Evolutionary conservation across 35 echinoderm and acorn worm genomes (phyloP), one percentile per base, ranked within the genome.

Genomic region (Ophioderma brevispina): DNA sequence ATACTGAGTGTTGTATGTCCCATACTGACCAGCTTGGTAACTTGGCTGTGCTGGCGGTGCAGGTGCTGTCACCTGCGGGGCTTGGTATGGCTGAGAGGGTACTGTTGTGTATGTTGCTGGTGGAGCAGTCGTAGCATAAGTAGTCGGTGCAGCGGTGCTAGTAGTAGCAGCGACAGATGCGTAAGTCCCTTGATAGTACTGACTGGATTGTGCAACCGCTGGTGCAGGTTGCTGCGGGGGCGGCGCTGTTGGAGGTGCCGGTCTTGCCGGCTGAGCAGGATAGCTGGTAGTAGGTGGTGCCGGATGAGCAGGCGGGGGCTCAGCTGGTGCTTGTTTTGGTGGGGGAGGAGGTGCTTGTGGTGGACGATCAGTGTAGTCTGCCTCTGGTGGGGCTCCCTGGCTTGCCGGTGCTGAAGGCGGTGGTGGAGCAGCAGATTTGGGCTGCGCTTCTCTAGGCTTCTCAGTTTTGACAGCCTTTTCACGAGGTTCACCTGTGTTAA

Each of bases 391-490:
- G 38, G 70, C 34, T 11, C 30, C 43, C 42, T 75, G 15, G 37
- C 76, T 76, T 23, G 81, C 52, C 37, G 82, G 77, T 19, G 46
- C 55, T 87, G 80, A 79, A 78, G 84, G 89, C 42, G 85, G 85
- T 30, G 89, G 89, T 39, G 89, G 88, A 34, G 90, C 87, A 4
- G 46, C 63, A 4, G 59, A 70, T 4, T 70, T 70, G 23, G 59
- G n/a, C 10, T 2, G 6, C 13, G 25, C 1, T 25, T 83, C 91
- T 82, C 77, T 87, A 33, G 36, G 38, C 40, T 82, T 42, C n/a
- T 80, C 86, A 81, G 15, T 43, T 40, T 82, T 87, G 79, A 39
- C 50, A 52, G 42, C 78, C 85, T 80, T 92, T 64, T 52, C 84
- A 10, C 37, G 37, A 32, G 84, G 84, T 35, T 86, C 84, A 64